A percentile compares a stretch with the other conserved stretches of the same genome.
phyloP scores from a whole-genome alignment of 2,888 invertebrate species.

The Schizotus pectinicornis region DNA sequence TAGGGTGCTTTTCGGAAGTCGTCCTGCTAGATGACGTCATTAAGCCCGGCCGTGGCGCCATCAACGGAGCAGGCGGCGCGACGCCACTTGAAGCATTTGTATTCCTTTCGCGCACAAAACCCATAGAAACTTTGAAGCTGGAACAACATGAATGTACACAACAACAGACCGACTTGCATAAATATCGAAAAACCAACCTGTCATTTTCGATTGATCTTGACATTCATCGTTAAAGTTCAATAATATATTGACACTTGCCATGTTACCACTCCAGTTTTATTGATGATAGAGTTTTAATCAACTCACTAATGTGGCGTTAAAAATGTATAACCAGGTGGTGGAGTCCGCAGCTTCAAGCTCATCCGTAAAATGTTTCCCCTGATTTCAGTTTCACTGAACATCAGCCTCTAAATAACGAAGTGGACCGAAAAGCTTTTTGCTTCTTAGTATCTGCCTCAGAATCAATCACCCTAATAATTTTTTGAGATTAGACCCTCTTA shows the following conservation, averaged over 20 bases:
- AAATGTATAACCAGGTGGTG: background rate
- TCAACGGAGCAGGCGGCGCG: slow-evolving; percentile 46
- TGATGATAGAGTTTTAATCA: background rate
- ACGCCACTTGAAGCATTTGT: slow-evolving; percentile 53
- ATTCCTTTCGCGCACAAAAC: slow-evolving; percentile 46
- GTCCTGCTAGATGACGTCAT: slow-evolving; percentile 53
- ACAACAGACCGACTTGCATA: slow-evolving; percentile 29
- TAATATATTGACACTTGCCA: no score
- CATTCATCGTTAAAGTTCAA: no score
- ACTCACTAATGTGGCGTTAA: no score
- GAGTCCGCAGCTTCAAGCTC: background rate
- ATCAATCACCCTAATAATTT: no score
- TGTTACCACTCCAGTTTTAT: no score
- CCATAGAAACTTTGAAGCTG: slow-evolving; percentile 47
- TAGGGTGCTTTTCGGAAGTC: slow-evolving; percentile 51
- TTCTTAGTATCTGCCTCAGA: no score
- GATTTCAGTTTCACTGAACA: no score
- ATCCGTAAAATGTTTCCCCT: background rate
- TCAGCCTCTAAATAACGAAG: no score
- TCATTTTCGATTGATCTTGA: background rate
- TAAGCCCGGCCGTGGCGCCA: slow-evolving; percentile 51
- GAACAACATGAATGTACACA: slow-evolving; percentile 47
- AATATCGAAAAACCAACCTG: slow-evolving; percentile 15
- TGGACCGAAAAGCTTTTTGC: no score
- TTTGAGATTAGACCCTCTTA: no score